Conservation (phyloP, 2,888 invertebrate genomes). For the Magallana nippona region DNA sequence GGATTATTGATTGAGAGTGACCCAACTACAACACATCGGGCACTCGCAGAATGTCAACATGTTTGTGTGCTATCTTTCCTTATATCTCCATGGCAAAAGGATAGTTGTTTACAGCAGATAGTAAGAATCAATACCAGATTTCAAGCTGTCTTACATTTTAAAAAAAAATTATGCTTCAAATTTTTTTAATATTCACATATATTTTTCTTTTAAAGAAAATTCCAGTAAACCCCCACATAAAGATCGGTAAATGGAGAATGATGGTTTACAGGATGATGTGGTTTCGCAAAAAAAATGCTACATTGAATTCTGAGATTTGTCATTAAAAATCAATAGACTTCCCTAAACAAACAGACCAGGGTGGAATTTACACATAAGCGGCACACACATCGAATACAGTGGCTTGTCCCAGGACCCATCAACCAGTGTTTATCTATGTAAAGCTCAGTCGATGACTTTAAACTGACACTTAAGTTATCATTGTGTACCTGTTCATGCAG, state of each 20-base stretch:
- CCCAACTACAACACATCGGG: not conserved
- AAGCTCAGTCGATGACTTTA: slow-evolving; percentile 19
- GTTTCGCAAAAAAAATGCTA: not conserved
- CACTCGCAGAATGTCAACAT: slow-evolving; percentile 33
- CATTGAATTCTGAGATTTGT: slow-evolving; percentile 7
- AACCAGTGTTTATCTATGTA: slow-evolving; percentile 19
- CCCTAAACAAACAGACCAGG: slow-evolving; percentile 19
- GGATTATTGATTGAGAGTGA: slow-evolving; percentile 19
- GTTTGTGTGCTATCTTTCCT: slow-evolving; percentile 6
- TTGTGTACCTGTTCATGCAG: not conserved
- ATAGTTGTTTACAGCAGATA: slow-evolving; percentile 27
- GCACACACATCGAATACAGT: slow-evolving; percentile 8
- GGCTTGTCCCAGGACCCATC: slow-evolving; percentile 24
- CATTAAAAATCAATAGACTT: slow-evolving; percentile 26
- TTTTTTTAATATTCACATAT: not conserved
- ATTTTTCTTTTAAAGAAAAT: not conserved
- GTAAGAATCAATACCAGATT: slow-evolving; percentile 12
- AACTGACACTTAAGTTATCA: not conserved
- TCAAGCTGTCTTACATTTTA: not conserved
- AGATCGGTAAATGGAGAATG: not conserved
- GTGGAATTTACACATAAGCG: slow-evolving; percentile 18
- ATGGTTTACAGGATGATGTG: not conserved
- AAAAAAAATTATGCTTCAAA: not conserved
- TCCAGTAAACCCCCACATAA: not conserved
- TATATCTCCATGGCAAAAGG: slow-evolving; percentile 17